Evolutionary conservation across 2,797 vertebrate species (phyloP), one percentile per base, ranked within the genome.

Genomic region (Euthynnus affinis): DNA sequence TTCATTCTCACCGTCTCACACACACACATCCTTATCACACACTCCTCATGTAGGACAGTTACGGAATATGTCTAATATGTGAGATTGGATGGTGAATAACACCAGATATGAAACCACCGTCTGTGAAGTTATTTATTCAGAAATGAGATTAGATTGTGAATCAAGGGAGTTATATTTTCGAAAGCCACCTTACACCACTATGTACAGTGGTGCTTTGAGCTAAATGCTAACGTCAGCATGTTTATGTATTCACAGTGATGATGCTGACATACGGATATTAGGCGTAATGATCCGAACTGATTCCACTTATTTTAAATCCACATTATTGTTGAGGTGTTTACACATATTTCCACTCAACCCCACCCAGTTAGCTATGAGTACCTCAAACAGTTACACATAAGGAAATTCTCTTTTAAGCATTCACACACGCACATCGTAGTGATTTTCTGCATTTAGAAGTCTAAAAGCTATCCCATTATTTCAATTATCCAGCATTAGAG

Each of bases 1-100:
- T 73, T 77, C 55, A 68, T 69, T 74, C 60, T 25, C 32, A 58
- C 25, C 2, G 58, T 20, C 51, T 60, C 58, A 49, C 32, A 42
- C 58, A 49, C 32, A 42, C 59, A 56, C 57, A 52, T 25, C 18
- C 18, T 27, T 15, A 37, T 48, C 57, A 49, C 40, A 76, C 56
- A 53, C 55, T 62, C 46, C 46, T 56, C 17, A 52, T 29, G 51
- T 25, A 27, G 22, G 5, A 12, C 49, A 58, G 9, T 23, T 29
- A 27, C 22, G 62, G 17, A 37, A 60, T n/a, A n/a, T 44, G 12
- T 60, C 44, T n/a, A 51, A 58, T 44, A 15, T 52, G 42, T 20
- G 34, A 15, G 17, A 23, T 42, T 32, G 48, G 6, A 66, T 52
- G 59, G 6, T 53, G 14, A 22, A 46, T 13, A 37, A 7, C 1